Evolutionary conservation across 2,797 vertebrate genomes (phyloP), one percentile per base, ranked within the genome.

Genomic region (Poecilia picta): DNA sequence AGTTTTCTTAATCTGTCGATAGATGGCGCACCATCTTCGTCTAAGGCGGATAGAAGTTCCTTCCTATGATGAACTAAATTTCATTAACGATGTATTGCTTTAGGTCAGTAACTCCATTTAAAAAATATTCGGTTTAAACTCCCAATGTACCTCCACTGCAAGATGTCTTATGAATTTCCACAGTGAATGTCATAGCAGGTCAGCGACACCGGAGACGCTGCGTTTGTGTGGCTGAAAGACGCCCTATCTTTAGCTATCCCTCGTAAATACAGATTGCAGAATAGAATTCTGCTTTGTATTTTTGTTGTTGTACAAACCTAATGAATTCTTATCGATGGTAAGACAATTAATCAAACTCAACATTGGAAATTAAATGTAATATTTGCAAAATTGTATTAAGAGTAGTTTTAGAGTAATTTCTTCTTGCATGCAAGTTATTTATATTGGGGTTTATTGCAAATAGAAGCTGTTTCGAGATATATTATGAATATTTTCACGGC

Each of bases 1-100:
- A 55, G 68, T 76, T 89, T 51, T 73, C 68, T 46, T 33, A 46
- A 43, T 3, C 45, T 20, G 66, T 64, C 90, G 83, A 88, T 89
- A 93, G 92, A 51, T 87, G 92, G 92, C 91, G 92, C 87, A 87
- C 16, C 20, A 41, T 77, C 39, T 41, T 16, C 41, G 20, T 72
- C 59, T 5, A 46, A 23, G 28, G 13, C 62, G 25, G 2, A 33
- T 5, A 49, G 51, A 43, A 57, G 2, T 41, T 72, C 28, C 2
- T 41, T 72, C 57, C 28, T 31, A 31, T 51, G 25, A 31, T 75
- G 4, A 5, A 43, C 20, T 3, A 55, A 2, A 39, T 71, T 43
- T 25, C 2, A 3, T 8, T 0, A 8, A 10, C 3, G 33, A 66
- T 33, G 11, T 66, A 1, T 31, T 16, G 45, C 57, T 36, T 76